Conservation (phyloP, 23 tunicate genomes). For the Clavelina lepadiformis region DNA sequence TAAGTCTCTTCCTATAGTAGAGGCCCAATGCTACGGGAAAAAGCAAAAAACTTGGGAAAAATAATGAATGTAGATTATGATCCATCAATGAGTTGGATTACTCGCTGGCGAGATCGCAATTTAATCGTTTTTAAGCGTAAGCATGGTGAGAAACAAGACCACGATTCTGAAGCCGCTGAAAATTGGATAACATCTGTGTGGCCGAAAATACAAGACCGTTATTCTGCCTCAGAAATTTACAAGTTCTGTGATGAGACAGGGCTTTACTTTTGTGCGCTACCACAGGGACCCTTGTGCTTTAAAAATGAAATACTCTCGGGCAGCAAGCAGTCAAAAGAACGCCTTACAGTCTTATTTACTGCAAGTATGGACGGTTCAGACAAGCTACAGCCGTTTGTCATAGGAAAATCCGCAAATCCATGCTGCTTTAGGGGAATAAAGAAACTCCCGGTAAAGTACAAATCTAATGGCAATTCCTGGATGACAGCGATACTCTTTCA, state of each 20-base stretch:
- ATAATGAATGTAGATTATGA: conserved; percentile 12
- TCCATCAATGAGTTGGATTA: conserved; percentile 24
- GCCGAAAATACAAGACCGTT: conserved; percentile 20
- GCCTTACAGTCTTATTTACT: conserved; percentile 7
- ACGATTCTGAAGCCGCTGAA: conserved; percentile 9
- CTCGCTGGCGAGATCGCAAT: conserved; percentile 20
- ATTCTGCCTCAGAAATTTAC: conserved; percentile 23
- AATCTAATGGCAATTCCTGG: conserved; percentile 22
- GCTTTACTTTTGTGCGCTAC: conserved; percentile 10
- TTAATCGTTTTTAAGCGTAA: conserved; percentile 16
- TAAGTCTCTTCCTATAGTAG: conserved; percentile 15
- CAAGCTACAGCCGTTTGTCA: conserved; percentile 15
- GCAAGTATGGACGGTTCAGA: conserved; percentile 29
- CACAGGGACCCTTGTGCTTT: conserved; percentile 6
- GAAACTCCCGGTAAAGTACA: conserved; percentile 5
- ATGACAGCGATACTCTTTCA: conserved; percentile 18
- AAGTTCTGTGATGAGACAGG: conserved; percentile 35
- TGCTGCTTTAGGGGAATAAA: conserved; percentile 26
- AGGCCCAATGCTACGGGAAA: conserved; percentile 34
- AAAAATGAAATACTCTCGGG: conserved; percentile 19
- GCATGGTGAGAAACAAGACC: conserved; percentile 16
- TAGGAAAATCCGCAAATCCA: conserved; percentile 25
- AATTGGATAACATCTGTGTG: conserved; percentile 20
- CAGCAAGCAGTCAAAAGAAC: conserved; percentile 13
- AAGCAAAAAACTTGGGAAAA: conserved; percentile 26